Conservation (phyloP, 2,113 vertebrate species). For the Apistogramma diplotaenia region DNA sequence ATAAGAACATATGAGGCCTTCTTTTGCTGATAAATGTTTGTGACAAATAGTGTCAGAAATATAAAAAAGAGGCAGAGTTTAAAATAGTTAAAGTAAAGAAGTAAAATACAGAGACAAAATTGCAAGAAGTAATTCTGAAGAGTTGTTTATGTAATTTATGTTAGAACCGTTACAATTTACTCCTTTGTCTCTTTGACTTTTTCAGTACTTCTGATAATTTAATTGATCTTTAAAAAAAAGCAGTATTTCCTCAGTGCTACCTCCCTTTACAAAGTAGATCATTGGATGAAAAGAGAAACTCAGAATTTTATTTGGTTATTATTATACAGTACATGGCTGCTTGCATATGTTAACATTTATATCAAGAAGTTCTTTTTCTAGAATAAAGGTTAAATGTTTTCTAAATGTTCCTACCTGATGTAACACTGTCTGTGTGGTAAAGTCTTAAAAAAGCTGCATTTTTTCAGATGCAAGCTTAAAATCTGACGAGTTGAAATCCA, state of each 20-base stretch:
- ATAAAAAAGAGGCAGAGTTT: not conserved
- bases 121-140: accelerated
- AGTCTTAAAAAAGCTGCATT: too few relatives aligned
- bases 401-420: too few relatives aligned
- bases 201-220: accelerated
- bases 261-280: not conserved
- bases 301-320: too few relatives aligned
- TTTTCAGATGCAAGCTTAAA: not conserved
- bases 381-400: too few relatives aligned
- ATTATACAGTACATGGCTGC: too few relatives aligned
- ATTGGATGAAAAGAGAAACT: not conserved
- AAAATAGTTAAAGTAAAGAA: not conserved
- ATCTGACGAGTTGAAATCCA: not conserved
- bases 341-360: too few relatives aligned
- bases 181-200: not conserved
- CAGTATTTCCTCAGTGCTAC: not conserved
- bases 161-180: accelerated
- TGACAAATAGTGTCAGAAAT: not conserved
- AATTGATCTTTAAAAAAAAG: accelerated
- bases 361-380: too few relatives aligned
- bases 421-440: too few relatives aligned
- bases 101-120: not conserved
- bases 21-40: not conserved
- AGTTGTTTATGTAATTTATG: not conserved
- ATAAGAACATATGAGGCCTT: not conserved